A percentile compares a stretch with the other conserved stretches of the same genome.
Conservation (phyloP, 1,140 invertebrate species). For the Diploscapter pachys region DNA sequence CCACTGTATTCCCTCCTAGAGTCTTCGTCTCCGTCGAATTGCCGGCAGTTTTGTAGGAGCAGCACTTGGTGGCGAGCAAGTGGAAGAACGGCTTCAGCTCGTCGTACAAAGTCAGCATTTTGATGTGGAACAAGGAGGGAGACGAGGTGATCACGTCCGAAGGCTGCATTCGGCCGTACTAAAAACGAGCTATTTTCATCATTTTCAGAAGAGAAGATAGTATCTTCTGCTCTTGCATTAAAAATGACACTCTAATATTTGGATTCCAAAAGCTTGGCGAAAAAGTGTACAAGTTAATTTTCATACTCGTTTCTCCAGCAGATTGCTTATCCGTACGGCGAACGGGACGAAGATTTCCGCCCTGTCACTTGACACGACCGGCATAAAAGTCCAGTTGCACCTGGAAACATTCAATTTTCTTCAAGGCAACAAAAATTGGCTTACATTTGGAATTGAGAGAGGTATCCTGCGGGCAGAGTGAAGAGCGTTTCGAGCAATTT, state of each 20-base stretch:
- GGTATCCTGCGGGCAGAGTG: slow-evolving; percentile 75
- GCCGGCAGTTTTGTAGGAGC: slow-evolving; percentile 15
- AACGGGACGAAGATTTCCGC: slow-evolving; percentile 59
- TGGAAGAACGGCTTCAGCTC: slow-evolving; percentile 80
- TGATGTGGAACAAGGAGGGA: slow-evolving; percentile 70
- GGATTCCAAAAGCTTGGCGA: too few species aligned
- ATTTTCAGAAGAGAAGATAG: slow-evolving; percentile 23
- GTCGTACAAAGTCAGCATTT: slow-evolving; percentile 70
- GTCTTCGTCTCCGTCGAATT: slow-evolving; percentile 24
- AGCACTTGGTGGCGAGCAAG: slow-evolving; percentile 63
- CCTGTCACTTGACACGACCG: slow-evolving; percentile 63
- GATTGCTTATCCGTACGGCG: slow-evolving; percentile 59
- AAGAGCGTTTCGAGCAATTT: slow-evolving; percentile 82
- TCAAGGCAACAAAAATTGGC: slow-evolving; percentile 11
- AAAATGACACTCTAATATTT: too few species aligned
- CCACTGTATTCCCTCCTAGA: slow-evolving; percentile 42
- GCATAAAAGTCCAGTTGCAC: slow-evolving; percentile 88
- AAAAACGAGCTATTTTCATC: slow-evolving; percentile 50
- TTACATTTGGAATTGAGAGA: slow-evolving; percentile 90
- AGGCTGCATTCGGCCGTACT: slow-evolving; percentile 62
- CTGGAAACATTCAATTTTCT: slow-evolving; percentile 60
- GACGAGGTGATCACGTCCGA: slow-evolving; percentile 62
- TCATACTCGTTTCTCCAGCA: slow-evolving; percentile 60
- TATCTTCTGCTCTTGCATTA: too few species aligned
- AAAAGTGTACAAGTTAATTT: too few species aligned